These are phyloP conservation scores for Nephrotoma guestfalica DNA, from an alignment of 2,888 invertebrate species.

Conservation along the genomic window DNA sequence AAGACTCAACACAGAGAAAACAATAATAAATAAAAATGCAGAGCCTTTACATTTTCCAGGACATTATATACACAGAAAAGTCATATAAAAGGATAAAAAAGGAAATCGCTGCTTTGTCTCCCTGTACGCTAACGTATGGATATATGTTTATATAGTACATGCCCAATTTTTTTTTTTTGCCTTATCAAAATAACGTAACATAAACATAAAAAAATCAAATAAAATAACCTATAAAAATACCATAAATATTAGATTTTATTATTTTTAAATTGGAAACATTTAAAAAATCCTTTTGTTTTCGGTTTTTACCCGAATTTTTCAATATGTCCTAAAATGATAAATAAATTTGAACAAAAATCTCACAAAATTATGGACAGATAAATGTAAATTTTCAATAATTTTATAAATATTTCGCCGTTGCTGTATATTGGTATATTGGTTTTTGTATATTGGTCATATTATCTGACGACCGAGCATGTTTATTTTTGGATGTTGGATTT, in stretches of 20 bases:
- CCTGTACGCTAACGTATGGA: background rate
- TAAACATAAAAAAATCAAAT: background rate
- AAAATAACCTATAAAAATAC: background rate
- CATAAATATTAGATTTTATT: background rate
- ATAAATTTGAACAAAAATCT: background rate
- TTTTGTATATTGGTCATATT: background rate
- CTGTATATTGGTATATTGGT: background rate
- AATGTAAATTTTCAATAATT: background rate
- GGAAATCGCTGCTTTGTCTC: background rate
- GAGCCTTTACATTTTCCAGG: background rate
- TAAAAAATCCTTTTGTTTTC: background rate
- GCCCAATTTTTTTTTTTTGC: background rate
- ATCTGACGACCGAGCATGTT: background rate
- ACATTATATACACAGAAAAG: background rate
- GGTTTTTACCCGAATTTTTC: background rate
- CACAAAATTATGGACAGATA: background rate
- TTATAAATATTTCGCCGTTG: background rate
- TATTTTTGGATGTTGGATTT: background rate
- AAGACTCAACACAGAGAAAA: background rate
- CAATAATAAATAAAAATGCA: background rate
- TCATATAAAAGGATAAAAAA: background rate
- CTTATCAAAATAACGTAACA: background rate
- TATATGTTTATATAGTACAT: background rate
- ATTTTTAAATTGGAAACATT: background rate
- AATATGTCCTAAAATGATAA: background rate